These are phyloP conservation scores for Antechinus stuartii DNA, from an alignment of 2,113 vertebrate genomes.

Conservation along the genomic window DNA sequence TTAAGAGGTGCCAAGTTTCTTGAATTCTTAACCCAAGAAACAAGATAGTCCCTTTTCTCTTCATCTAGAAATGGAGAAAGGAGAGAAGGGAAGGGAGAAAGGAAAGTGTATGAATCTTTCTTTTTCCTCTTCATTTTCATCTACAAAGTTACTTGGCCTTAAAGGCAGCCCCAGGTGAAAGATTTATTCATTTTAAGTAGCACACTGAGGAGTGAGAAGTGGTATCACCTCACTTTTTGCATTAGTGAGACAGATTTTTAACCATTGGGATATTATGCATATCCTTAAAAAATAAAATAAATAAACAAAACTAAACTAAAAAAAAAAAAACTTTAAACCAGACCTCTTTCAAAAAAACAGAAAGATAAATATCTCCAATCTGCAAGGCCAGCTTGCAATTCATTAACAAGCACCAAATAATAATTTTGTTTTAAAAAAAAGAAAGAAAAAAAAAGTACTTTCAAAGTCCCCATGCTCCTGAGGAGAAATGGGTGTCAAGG, in stretches of 20 bases:
- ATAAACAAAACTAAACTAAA: conserved; percentile 81
- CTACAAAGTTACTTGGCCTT: conserved; percentile 57
- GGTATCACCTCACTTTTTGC: neutral
- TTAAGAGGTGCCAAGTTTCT: neutral
- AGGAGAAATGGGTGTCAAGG: conserved; percentile 12
- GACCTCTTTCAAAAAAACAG: conserved; percentile 86
- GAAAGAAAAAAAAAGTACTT: conserved; percentile 61
- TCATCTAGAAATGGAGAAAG: neutral
- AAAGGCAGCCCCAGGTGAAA: conserved; percentile 70
- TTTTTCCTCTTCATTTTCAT: neutral
- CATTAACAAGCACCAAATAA: conserved; percentile 83
- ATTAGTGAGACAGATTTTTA: conserved; percentile 29
- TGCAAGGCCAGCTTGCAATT: conserved; percentile 87
- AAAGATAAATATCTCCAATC: conserved; percentile 83
- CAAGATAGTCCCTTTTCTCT: neutral
- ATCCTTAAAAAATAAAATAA: conserved; percentile 74
- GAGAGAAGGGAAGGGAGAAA: neutral
- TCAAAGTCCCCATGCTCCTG: conserved; percentile 40
- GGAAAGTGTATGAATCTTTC: neutral
- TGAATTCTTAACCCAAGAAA: neutral
- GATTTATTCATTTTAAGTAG: neutral
- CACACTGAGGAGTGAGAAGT: neutral
- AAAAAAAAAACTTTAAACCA: conserved; percentile 61
- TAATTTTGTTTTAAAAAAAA: conserved; percentile 45
- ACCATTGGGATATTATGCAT: conserved; percentile 60